Evolutionary conservation across 2,113 vertebrate species (phyloP).

Genomic region (Leuciscus idus): DNA sequence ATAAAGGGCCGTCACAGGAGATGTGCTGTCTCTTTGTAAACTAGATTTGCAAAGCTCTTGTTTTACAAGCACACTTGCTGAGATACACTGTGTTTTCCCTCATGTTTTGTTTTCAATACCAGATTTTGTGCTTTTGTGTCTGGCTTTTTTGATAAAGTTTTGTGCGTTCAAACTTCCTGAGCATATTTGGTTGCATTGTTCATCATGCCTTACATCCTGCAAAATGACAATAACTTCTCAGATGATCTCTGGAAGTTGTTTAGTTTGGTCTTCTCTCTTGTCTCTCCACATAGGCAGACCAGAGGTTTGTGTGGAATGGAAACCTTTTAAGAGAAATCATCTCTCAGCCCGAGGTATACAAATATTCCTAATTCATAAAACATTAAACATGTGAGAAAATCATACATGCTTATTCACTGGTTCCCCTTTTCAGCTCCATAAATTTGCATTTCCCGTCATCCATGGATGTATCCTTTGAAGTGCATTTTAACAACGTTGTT

Average conservation of each 20-base stretch:
- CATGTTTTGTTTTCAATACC: background rate
- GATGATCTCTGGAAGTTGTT: background rate
- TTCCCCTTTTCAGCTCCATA: constrained; percentile 70
- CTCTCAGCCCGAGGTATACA: constrained; percentile 76
- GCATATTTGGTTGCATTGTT: background rate
- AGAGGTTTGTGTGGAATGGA: constrained; percentile 80
- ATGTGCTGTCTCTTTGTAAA: background rate
- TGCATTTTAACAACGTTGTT: background rate
- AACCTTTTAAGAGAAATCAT: constrained; percentile 75
- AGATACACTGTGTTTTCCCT: background rate
- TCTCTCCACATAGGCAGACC: constrained; percentile 71
- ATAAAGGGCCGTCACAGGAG: constrained; percentile 30
- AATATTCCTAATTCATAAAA: background rate
- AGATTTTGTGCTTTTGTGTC: background rate
- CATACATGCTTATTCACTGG: background rate
- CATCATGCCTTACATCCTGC: background rate
- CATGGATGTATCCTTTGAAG: constrained; percentile 79
- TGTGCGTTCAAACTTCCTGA: background rate
- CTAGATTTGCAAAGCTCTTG: constrained; percentile 24
- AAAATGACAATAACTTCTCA: background rate
- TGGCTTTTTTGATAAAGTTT: background rate
- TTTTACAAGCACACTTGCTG: constrained; percentile 15
- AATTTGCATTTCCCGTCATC: constrained; percentile 75
- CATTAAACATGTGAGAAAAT: background rate
- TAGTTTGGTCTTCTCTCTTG: background rate